Evolutionary conservation across 2,113 vertebrate genomes (phyloP).

Genomic region (Gulo gulo): DNA sequence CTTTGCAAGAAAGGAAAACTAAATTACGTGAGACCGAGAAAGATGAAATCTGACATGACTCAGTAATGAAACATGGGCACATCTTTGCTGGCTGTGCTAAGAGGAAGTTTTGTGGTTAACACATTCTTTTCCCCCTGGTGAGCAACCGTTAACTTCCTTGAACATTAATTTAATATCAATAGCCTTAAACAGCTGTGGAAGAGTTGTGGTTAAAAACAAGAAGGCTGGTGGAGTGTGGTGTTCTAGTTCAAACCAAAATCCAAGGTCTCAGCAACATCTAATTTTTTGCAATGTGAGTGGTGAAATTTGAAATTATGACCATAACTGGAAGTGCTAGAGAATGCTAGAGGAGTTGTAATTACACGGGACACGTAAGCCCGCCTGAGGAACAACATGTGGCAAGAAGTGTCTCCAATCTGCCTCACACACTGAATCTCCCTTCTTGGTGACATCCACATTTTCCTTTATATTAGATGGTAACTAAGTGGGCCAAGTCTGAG

Average conservation of each 20-base stretch:
- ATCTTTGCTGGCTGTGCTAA: background rate
- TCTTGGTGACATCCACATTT: background rate
- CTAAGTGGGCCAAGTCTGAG: background rate
- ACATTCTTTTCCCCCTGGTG: background rate
- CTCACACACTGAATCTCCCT: background rate
- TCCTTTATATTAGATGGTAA: background rate
- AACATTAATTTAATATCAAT: background rate
- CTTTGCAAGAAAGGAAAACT: background rate
- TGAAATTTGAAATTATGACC: background rate
- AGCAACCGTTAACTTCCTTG: background rate
- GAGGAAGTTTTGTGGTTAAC: background rate
- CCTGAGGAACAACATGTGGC: background rate
- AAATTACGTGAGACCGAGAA: background rate
- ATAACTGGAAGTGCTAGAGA: background rate
- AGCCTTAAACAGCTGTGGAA: background rate
- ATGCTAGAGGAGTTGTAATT: background rate
- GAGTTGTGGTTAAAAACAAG: background rate
- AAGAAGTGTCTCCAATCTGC: background rate
- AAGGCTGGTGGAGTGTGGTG: background rate
- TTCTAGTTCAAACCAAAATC: conserved; percentile 24
- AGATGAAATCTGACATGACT: background rate
- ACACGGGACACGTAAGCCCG: background rate
- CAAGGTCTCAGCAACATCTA: background rate
- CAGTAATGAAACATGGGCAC: background rate
- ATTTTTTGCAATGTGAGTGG: background rate